These are phyloP conservation scores for Drosophila kikkawai DNA, from an alignment of 1,140 invertebrate species.

Conservation along the genomic window DNA sequence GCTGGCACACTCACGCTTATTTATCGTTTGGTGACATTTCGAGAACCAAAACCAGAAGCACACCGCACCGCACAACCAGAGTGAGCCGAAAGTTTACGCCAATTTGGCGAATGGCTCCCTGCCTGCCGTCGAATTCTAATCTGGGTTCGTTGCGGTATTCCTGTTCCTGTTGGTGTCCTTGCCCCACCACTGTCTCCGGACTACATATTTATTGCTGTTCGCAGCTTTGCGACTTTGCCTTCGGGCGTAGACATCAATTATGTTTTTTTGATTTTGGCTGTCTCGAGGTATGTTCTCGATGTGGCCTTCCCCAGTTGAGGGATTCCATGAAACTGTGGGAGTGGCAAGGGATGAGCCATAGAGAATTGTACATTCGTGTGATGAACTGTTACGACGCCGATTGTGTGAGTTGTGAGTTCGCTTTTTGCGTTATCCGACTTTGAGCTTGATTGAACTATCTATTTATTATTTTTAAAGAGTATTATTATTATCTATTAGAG, in stretches of 20 bases:
- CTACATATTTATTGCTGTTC: conserved; percentile 68
- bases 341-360: conserved; percentile 19
- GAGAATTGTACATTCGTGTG: not conserved
- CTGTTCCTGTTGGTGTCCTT: conserved; percentile 36
- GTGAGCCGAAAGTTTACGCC: conserved; percentile 58
- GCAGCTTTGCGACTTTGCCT: conserved; percentile 51
- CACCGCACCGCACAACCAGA: conserved; percentile 21
- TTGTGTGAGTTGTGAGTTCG: not conserved
- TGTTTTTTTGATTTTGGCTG: conserved; percentile 65
- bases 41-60: conserved; percentile 37
- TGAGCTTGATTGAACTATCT: not conserved
- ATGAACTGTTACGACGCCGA: conserved; percentile 11
- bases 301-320: not conserved
- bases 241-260: conserved; percentile 66
- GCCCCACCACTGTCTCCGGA: conserved; percentile 3
- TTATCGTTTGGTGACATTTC: conserved; percentile 77
- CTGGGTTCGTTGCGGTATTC: conserved; percentile 61
- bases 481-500: not conserved
- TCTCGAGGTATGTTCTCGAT: conserved; percentile 31
- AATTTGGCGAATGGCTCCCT: conserved; percentile 65
- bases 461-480: no score
- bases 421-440: not conserved
- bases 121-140: conserved; percentile 65
- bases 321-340: conserved; percentile 4
- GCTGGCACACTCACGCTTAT: conserved; percentile 45